Base-by-base conservation (phyloP, 2,113 vertebrate genomes). In the Apus apus region DNA sequence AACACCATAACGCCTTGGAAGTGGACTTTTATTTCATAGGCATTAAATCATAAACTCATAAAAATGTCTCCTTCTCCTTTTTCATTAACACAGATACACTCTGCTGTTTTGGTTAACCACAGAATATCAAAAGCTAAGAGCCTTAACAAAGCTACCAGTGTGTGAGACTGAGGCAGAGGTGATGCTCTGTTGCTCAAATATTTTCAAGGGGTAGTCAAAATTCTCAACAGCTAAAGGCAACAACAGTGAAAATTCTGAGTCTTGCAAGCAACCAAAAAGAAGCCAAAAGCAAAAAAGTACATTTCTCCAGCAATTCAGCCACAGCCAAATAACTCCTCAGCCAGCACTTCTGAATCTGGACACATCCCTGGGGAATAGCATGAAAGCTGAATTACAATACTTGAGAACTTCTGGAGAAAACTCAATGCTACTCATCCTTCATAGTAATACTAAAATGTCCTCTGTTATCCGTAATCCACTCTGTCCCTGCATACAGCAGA, bases 21-120 rank as follows among this genome's bases (percentile, higher is more conserved):
- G 64, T 54, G 30, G 54, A 53, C 78, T 91, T 96, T 76, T 87
- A 85, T 89, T 96, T 95, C 83, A 62, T 25, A 58, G 76, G 79
- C 85, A 82, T 92, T 94, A 83, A 95, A 94, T 89, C 92, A 94
- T 72, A 85, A 86, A 88, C 67, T 91, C 94, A 80, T 91, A 79
- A 96, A 97, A 92, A 70, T 62, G 80, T 80, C 94, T 86, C 80
- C 68, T 92, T 79, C 95, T 84, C 64, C 67, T 15, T 6, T 95
- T 95, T 90, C 85, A 88, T 76, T 76, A 76, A 61, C 46, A 60
- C 36, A 79, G 32, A 68, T n/a, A 22, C 4, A 88, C 72, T 77
- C 75, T 74, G 57, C 60, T 60, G 22, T 64, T 76, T 64, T 72
- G 75, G 94, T 58, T 83, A 57, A 68, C 71, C 67, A 67, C 36